Evolutionary conservation across 2,113 vertebrate species (phyloP).

Genomic region (Phodopus roborovskii): DNA sequence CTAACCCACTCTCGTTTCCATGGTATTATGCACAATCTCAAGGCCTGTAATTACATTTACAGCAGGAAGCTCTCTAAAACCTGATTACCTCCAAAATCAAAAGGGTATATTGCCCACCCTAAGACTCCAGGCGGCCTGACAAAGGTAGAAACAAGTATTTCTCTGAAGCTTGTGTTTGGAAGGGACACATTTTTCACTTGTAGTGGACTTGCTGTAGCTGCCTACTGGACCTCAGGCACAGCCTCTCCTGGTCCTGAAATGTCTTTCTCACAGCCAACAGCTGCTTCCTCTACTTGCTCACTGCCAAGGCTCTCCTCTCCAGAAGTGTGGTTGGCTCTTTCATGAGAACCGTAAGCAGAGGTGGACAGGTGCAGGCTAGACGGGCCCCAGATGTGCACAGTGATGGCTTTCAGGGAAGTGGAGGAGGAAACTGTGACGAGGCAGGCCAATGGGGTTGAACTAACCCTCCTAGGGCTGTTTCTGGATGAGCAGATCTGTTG

Average conservation of each 20-base stretch:
- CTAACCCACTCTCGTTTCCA: background rate
- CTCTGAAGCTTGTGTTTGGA: background rate
- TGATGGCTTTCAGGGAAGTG: background rate
- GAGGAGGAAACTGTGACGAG: background rate
- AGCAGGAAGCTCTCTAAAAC: slow-evolving; percentile 12
- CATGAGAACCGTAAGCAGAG: background rate
- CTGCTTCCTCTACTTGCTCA: background rate
- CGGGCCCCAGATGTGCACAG: background rate
- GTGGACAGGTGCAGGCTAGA: too few species aligned
- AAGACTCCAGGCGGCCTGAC: background rate
- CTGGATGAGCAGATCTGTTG: background rate
- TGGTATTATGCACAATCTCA: background rate
- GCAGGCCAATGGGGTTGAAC: background rate
- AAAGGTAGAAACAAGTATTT: background rate
- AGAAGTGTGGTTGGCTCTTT: background rate
- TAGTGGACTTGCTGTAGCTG: background rate
- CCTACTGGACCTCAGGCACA: background rate
- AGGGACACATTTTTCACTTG: background rate
- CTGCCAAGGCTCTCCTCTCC: background rate
- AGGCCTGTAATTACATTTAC: background rate
- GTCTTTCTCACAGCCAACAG: background rate
- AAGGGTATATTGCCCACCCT: background rate
- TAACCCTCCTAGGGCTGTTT: background rate
- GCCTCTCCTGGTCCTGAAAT: background rate
- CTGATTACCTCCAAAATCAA: background rate